These are phyloP conservation scores for Stichopus chloronotus DNA, from an alignment of 35 echinoderm and acorn worm species.

Conservation along the genomic window DNA sequence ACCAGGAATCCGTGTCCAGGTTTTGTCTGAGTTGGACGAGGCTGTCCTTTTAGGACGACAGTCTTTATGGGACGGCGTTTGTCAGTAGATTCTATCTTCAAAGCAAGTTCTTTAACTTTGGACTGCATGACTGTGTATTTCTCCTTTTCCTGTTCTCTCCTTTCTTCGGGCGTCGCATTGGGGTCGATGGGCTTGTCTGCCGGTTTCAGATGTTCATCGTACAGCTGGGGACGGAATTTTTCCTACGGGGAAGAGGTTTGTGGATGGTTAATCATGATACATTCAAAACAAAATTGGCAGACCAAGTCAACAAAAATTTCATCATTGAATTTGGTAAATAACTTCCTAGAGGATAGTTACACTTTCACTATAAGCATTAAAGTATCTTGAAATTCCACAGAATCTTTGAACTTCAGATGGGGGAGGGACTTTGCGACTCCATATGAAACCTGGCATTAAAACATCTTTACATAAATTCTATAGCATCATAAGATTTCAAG, in stretches of 20 bases:
- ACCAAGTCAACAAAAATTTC: too few species aligned
- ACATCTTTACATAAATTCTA: too few species aligned
- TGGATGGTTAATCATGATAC: too few species aligned
- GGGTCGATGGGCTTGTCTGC: neutral
- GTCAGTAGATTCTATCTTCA: neutral
- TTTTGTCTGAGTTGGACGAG: neutral
- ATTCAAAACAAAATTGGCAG: neutral
- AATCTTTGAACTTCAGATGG: too few species aligned
- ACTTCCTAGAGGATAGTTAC: too few species aligned
- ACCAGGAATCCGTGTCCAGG: neutral
- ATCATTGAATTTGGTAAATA: too few species aligned
- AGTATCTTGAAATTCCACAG: too few species aligned
- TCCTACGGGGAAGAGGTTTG: neutral
- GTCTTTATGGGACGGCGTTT: neutral
- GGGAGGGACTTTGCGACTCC: too few species aligned
- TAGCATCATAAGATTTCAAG: too few species aligned
- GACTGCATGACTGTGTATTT: neutral
- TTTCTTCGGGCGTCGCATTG: neutral
- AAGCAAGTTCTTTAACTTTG: neutral
- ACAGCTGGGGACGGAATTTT: neutral
- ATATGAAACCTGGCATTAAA: too few species aligned
- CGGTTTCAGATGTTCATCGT: neutral
- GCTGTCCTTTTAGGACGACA: constrained; percentile 7
- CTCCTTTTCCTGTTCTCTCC: neutral
- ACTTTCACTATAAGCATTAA: too few species aligned